phyloP scores from a whole-genome alignment of 2,113 vertebrate species.

The Hepsetus odoe region DNA sequence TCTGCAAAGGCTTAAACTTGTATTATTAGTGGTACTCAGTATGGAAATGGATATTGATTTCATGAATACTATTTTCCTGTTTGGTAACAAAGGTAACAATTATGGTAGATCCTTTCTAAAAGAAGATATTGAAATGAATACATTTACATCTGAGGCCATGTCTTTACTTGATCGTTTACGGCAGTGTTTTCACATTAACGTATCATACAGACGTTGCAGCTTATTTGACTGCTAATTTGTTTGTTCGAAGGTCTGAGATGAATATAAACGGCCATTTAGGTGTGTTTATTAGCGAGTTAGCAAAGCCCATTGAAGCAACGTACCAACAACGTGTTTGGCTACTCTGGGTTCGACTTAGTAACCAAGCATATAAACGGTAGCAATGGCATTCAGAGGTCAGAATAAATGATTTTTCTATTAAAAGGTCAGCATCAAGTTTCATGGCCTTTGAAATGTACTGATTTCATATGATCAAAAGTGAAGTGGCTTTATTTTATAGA shows the following conservation, averaged over 20 bases:
- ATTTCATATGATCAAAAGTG: constrained; percentile 13
- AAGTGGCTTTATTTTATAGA: not conserved
- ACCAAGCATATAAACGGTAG: constrained; percentile 10
- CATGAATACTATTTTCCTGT: constrained; percentile 84
- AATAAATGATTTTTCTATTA: constrained; percentile 21
- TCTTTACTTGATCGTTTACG: constrained; percentile 72
- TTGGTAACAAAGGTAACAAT: constrained; percentile 76
- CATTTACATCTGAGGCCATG: constrained; percentile 85
- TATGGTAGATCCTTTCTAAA: constrained; percentile 68
- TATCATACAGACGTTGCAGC: constrained; percentile 80
- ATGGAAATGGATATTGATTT: constrained; percentile 80
- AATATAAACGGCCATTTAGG: constrained; percentile 69
- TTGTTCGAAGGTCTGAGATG: constrained; percentile 71
- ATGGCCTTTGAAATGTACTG: not conserved
- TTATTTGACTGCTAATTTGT: constrained; percentile 95
- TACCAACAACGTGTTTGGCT: constrained; percentile 27
- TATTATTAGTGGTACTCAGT: constrained; percentile 70
- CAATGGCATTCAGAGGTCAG: constrained; percentile 19
- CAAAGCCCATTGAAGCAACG: constrained; percentile 48
- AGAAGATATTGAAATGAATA: constrained; percentile 73
- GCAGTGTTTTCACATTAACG: constrained; percentile 75
- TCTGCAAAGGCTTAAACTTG: constrained; percentile 64
- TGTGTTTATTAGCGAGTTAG: constrained; percentile 62
- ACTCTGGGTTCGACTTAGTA: constrained; percentile 28
- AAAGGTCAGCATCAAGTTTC: not conserved